Evolutionary conservation across 2,113 vertebrate species (phyloP).

Genomic region (Brachirus orientalis): DNA sequence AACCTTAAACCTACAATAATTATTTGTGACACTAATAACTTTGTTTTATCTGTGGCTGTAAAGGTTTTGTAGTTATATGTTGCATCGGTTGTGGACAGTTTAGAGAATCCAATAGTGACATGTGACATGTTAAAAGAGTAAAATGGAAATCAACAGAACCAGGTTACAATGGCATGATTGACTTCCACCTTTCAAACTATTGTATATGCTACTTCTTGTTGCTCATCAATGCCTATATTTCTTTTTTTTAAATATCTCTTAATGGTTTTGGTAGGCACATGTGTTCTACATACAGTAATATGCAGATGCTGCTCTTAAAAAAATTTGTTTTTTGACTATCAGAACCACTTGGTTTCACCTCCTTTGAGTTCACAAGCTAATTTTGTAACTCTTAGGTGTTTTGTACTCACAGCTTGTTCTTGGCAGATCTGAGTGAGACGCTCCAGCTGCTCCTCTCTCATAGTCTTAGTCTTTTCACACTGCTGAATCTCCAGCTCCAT

Average conservation of each 20-base stretch:
- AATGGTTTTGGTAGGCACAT: too few relatives aligned
- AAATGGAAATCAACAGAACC: too few relatives aligned
- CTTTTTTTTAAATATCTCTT: too few relatives aligned
- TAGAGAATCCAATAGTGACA: too few relatives aligned
- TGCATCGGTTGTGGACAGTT: too few relatives aligned
- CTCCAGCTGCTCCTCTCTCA: slow-evolving; percentile 97
- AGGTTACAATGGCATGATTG: too few relatives aligned
- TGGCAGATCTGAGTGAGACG: slow-evolving; percentile 98
- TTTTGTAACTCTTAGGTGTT: not conserved
- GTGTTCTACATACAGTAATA: not conserved
- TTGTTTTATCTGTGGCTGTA: not conserved
- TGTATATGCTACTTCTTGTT: too few relatives aligned
- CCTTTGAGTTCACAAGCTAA: not conserved
- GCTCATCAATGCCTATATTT: too few relatives aligned
- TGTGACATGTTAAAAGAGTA: too few relatives aligned
- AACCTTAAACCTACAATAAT: not conserved
- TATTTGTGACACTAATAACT: not conserved
- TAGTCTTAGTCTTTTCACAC: slow-evolving; percentile 95
- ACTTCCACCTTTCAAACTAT: too few relatives aligned
- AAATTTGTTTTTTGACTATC: too few relatives aligned
- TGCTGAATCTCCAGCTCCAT: slow-evolving; percentile 98
- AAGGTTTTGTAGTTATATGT: not conserved
- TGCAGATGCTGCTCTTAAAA: not conserved
- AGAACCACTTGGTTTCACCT: not conserved
- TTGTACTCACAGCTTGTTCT: slow-evolving; percentile 94